Evolutionary conservation across 2,888 invertebrate genomes (phyloP).

Genomic region (Scaptomyza cyrtandrae): DNA sequence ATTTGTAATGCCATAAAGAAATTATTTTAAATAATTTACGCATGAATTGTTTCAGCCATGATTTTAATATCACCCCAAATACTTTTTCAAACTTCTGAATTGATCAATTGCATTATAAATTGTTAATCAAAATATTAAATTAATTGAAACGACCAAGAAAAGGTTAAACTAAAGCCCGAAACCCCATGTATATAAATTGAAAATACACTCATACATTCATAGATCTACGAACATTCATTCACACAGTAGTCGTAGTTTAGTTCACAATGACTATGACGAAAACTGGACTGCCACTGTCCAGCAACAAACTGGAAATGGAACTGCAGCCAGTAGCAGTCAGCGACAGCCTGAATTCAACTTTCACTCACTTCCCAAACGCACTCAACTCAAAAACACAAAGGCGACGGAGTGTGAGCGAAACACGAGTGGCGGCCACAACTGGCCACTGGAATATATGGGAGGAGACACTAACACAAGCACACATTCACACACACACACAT

Average conservation of each 20-base stretch:
- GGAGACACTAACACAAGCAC: constrained; percentile 52
- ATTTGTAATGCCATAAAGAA: no score
- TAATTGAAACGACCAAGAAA: no score
- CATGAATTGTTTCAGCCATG: no score
- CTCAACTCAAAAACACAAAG: constrained; percentile 41
- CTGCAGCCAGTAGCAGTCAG: constrained; percentile 34
- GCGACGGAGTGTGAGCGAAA: constrained; percentile 11
- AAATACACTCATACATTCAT: background rate
- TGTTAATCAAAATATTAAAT: no score
- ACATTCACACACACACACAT: constrained; percentile 4
- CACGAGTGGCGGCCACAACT: constrained; percentile 46
- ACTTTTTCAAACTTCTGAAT: no score
- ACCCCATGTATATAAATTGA: background rate
- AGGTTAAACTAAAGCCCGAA: no score
- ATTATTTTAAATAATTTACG: no score
- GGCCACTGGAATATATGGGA: constrained; percentile 76
- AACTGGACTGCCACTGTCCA: constrained; percentile 28
- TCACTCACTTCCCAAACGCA: constrained; percentile 50
- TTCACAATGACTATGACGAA: constrained; percentile 27
- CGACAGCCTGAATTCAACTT: constrained; percentile 18
- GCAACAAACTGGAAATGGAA: constrained; percentile 58
- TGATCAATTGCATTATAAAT: no score
- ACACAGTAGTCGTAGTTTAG: background rate
- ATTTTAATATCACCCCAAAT: no score
- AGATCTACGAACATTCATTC: background rate